phyloP scores from a whole-genome alignment of 2,797 vertebrate species.

The Antennarius maculatus region DNA sequence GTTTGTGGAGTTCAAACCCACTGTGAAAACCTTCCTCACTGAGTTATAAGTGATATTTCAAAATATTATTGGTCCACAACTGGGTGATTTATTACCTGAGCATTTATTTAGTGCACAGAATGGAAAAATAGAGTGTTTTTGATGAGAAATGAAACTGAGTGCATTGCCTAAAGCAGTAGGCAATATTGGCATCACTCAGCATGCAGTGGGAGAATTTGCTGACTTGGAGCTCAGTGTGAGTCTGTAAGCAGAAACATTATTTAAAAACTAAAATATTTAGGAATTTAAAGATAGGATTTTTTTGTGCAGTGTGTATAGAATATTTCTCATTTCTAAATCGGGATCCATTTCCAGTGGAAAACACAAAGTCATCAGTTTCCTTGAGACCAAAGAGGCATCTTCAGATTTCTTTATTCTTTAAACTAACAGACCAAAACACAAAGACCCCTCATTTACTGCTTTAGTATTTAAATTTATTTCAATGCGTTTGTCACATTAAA shows the following conservation, averaged over 20 bases:
- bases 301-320: conserved; percentile 17
- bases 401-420: too few relatives aligned
- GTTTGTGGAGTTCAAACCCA: background rate
- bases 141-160: conserved; percentile 1
- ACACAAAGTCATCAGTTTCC: too few relatives aligned
- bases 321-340: background rate
- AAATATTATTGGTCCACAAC: background rate
- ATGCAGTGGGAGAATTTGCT: conserved; percentile 14
- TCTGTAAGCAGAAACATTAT: too few relatives aligned
- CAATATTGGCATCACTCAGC: conserved; percentile 20
- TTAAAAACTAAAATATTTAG: conserved; percentile 18
- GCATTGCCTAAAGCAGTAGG: conserved; percentile 13
- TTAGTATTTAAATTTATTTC: too few relatives aligned
- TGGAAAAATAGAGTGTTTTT: too few relatives aligned
- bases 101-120: conserved; percentile 1
- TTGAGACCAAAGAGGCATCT: too few relatives aligned
- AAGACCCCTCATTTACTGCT: too few relatives aligned
- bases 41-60: background rate
- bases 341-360: background rate
- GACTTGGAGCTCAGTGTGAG: too few relatives aligned
- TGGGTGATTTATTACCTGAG: conserved; percentile 6
- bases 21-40: background rate
- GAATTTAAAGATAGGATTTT: conserved; percentile 26
- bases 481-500: background rate
- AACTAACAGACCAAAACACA: too few relatives aligned